Conservation (phyloP, 2,888 invertebrate species). For the Azorinus chamasolen region DNA sequence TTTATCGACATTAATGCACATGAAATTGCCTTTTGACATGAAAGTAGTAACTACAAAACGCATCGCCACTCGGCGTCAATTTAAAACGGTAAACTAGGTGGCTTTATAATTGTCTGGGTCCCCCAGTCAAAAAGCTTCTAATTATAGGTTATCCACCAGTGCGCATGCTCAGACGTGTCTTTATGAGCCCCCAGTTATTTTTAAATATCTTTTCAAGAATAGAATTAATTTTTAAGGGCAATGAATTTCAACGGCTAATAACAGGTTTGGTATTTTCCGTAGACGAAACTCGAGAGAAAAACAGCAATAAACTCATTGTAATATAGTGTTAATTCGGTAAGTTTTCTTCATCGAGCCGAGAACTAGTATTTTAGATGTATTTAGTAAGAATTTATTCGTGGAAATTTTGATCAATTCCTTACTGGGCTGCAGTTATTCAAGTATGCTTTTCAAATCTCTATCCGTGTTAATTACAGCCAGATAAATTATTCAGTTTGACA, state of each 20-base stretch:
- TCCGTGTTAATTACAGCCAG: constrained; percentile 19
- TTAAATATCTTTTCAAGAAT: constrained; percentile 27
- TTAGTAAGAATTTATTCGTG: constrained; percentile 27
- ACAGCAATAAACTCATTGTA: too few relatives aligned
- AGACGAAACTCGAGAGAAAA: too few relatives aligned
- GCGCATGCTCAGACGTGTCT: constrained; percentile 41
- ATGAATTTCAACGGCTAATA: constrained; percentile 47
- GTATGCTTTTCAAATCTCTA: constrained; percentile 21
- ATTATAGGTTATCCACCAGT: constrained; percentile 35
- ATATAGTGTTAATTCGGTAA: constrained; percentile 16
- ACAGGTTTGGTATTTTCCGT: constrained; percentile 18
- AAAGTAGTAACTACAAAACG: background rate
- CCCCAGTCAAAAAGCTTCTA: constrained; percentile 25
- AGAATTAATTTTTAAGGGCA: constrained; percentile 51
- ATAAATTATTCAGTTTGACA: constrained; percentile 28
- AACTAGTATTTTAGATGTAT: constrained; percentile 16
- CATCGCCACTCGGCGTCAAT: constrained; percentile 1
- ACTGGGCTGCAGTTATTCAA: constrained; percentile 17
- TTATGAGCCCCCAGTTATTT: constrained; percentile 17
- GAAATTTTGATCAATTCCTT: constrained; percentile 22
- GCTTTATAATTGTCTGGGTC: constrained; percentile 15
- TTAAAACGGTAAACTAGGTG: constrained; percentile 43
- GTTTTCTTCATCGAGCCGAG: constrained; percentile 16
- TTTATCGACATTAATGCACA: constrained; percentile 1
- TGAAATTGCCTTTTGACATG: background rate